Percentiles rank a stretch among this genome's conserved stretches.
Evolutionary conservation across 2,113 vertebrate genomes (phyloP).

Genomic region (Romanogobio albipinnatus): DNA sequence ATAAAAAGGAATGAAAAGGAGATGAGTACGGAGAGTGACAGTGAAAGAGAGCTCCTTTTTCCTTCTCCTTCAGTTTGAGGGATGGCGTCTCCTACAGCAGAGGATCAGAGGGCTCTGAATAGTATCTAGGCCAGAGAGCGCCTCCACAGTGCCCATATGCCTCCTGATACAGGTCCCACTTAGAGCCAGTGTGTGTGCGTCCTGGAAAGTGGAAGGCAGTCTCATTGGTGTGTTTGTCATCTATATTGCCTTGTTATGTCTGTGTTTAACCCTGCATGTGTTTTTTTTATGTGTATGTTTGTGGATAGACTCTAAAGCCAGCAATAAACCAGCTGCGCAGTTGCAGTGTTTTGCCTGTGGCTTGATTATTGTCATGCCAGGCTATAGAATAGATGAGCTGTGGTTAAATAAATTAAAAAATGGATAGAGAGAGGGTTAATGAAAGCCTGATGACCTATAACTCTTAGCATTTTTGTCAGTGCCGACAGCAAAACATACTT

Average conservation of each 20-base stretch:
- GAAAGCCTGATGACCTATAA: slow-evolving; percentile 21
- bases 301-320: not conserved
- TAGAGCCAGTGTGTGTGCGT: not conserved
- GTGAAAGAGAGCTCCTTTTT: slow-evolving; percentile 36
- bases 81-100: slow-evolving; percentile 38
- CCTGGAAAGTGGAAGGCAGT: slow-evolving; percentile 43
- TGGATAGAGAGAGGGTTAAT: not conserved
- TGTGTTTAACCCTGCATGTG: slow-evolving; percentile 20
- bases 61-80: slow-evolving; percentile 34
- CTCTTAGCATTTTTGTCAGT: not conserved
- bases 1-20: slow-evolving; percentile 39
- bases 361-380: slow-evolving; percentile 37
- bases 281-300: slow-evolving; percentile 18
- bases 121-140: slow-evolving; percentile 60
- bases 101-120: slow-evolving; percentile 50
- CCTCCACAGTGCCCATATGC: slow-evolving; percentile 44
- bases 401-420: not conserved
- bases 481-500: not conserved
- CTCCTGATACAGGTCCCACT: slow-evolving; percentile 43
- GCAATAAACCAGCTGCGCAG: slow-evolving; percentile 14
- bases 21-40: slow-evolving; percentile 33
- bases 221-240: slow-evolving; percentile 48
- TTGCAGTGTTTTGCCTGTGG: slow-evolving; percentile 34
- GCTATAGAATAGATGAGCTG: slow-evolving; percentile 21
- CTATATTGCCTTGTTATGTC: slow-evolving; percentile 46